phyloP scores from a whole-genome alignment of 2,888 invertebrate genomes.

The Melikaiella ostensackeni region DNA sequence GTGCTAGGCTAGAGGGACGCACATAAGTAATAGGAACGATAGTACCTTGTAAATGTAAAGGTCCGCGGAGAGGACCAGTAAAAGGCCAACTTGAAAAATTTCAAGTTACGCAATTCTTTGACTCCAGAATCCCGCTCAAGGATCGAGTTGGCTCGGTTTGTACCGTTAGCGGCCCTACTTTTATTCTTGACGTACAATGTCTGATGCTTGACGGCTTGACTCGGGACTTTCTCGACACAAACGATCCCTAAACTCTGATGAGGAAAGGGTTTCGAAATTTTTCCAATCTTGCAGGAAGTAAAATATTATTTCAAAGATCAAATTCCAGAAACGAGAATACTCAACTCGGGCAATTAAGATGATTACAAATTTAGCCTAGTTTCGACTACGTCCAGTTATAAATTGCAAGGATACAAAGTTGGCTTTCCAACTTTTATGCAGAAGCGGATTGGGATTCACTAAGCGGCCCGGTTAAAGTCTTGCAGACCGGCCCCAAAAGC shows the following conservation, averaged over 20 bases:
- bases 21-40: not conserved
- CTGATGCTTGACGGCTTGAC: constrained; percentile 1
- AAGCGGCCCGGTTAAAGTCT: too few species aligned
- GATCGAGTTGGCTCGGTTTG: constrained; percentile 18
- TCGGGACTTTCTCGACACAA: constrained; percentile 34
- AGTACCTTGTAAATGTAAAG: constrained; percentile 11
- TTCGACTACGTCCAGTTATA: too few species aligned
- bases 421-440: too few species aligned
- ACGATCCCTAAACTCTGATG: constrained; percentile 27
- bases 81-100: constrained; percentile 7
- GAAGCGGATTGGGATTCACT: too few species aligned
- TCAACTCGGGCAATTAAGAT: too few species aligned
- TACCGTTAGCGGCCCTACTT: constrained; percentile 39
- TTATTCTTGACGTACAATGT: constrained; percentile 14
- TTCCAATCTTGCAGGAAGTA: not conserved
- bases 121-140: constrained; percentile 33
- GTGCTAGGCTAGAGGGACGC: not conserved
- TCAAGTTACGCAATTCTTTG: constrained; percentile 35
- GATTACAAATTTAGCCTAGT: too few species aligned
- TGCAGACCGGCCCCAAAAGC: too few species aligned
- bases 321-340: too few species aligned
- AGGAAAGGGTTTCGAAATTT: constrained; percentile 12
- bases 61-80: not conserved
- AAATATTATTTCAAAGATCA: not conserved
- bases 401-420: too few species aligned